A percentile compares a stretch with the other conserved stretches of the same genome.
phyloP scores from a whole-genome alignment of 2,797 vertebrate species.

The Parauchenoglanis punctatus region DNA sequence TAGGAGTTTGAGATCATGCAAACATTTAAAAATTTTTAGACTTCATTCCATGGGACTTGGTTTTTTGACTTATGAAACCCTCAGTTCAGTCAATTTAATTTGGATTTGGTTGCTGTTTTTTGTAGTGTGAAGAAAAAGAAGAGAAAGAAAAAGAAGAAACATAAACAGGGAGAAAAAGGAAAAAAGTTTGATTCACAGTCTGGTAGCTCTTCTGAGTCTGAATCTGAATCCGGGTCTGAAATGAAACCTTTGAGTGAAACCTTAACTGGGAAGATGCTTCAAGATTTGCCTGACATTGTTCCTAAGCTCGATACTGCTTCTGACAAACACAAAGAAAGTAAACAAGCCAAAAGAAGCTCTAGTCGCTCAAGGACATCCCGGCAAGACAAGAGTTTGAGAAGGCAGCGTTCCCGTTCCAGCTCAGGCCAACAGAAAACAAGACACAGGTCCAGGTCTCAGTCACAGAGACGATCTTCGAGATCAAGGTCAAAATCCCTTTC shows the following conservation, averaged over 20 bases:
- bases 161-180: slow-evolving; percentile 81
- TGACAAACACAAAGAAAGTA: slow-evolving; percentile 16
- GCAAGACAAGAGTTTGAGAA: slow-evolving; percentile 56
- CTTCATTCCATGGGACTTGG: not conserved
- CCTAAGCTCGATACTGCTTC: slow-evolving; percentile 65
- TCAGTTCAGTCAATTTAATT: not conserved
- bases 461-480: slow-evolving; percentile 38
- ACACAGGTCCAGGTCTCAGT: slow-evolving; percentile 54
- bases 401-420: slow-evolving; percentile 69
- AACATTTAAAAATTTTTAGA: not conserved
- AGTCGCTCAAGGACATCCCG: slow-evolving; percentile 43
- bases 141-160: slow-evolving; percentile 89
- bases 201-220: slow-evolving; percentile 60
- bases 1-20: not conserved
- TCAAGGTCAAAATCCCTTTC: slow-evolving; percentile 43
- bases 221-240: slow-evolving; percentile 68
- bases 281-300: slow-evolving; percentile 76
- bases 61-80: not conserved
- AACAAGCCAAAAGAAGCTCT: slow-evolving; percentile 41
- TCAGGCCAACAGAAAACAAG: slow-evolving; percentile 53
- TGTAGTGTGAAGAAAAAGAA: slow-evolving; percentile 58
- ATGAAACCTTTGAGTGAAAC: slow-evolving; percentile 51
- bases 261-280: slow-evolving; percentile 29
- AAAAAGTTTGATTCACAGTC: slow-evolving; percentile 67
- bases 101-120: not conserved